These are phyloP conservation scores for Hydrolagus colliei DNA, from an alignment of 2,797 vertebrate genomes.

Conservation along the genomic window DNA sequence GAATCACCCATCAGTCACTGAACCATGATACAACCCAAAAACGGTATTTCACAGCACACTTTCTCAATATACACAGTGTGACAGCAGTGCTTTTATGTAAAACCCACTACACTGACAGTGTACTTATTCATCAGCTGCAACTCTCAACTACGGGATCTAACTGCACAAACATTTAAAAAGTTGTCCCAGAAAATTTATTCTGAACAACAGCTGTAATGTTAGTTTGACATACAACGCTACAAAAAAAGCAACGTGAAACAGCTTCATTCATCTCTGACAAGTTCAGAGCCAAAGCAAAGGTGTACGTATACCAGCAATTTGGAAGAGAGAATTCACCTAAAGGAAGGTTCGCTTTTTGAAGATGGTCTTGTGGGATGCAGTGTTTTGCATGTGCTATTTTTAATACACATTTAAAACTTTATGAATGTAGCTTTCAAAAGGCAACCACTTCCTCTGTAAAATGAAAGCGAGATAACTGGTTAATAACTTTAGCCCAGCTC, in stretches of 20 bases:
- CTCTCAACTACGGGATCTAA: neutral
- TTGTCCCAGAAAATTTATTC: neutral
- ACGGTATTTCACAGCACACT: neutral
- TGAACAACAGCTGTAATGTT: neutral
- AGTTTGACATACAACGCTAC: neutral
- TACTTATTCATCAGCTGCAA: no score
- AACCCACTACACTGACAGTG: neutral
- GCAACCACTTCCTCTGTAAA: conserved; percentile 63
- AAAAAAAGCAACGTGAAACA: neutral
- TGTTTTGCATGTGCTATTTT: neutral
- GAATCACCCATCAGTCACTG: neutral
- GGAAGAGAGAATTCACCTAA: no score
- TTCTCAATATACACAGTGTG: neutral
- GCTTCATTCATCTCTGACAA: no score
- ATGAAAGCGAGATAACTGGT: conserved; percentile 39
- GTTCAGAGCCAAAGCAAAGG: no score
- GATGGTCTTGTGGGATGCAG: neutral
- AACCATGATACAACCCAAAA: neutral
- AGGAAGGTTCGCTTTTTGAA: neutral
- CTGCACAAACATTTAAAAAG: neutral
- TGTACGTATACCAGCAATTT: no score
- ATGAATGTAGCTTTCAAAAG: conserved; percentile 49
- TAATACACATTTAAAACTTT: conserved; percentile 35
- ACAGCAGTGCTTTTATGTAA: neutral
- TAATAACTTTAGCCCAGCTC: conserved; percentile 46